Conservation (phyloP, 37 sponge, comb jelly and placozoan species). For the Spongilla lacustris region DNA sequence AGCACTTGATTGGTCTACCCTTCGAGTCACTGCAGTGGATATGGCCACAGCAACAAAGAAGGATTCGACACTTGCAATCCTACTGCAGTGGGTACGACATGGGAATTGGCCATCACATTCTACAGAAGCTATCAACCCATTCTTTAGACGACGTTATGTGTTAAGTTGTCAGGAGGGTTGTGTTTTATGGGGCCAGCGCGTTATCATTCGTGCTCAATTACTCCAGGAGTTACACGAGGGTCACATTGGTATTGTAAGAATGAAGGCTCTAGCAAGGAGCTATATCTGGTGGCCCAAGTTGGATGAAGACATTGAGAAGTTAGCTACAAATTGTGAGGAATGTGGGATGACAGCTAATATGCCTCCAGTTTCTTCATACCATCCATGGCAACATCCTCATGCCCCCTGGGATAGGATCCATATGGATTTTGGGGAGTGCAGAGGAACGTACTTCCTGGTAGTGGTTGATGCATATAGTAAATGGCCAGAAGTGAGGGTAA, state of each 20-base stretch:
- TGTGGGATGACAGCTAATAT: background rate
- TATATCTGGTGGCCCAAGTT: constrained; percentile 28
- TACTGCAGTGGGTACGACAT: background rate
- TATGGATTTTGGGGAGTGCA: constrained; percentile 27
- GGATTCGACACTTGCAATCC: background rate
- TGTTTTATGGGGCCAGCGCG: constrained; percentile 24
- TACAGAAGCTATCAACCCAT: background rate
- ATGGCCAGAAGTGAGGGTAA: constrained; percentile 36
- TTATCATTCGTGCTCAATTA: constrained; percentile 4
- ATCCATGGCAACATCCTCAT: constrained; percentile 24
- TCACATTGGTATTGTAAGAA: constrained; percentile 18
- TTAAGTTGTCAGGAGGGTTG: constrained; percentile 6
- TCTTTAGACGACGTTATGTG: too few species aligned
- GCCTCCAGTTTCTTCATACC: background rate
- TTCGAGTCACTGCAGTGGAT: background rate
- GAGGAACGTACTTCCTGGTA: background rate
- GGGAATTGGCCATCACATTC: background rate
- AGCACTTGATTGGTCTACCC: background rate
- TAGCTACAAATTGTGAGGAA: constrained; percentile 6
- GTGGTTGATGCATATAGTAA: constrained; percentile 33
- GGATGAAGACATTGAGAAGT: constrained; percentile 21
- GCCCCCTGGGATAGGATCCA: constrained; percentile 26
- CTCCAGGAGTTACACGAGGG: constrained; percentile 14
- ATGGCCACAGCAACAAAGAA: background rate
- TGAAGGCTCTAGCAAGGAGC: constrained; percentile 34